Base-by-base conservation (phyloP, 2,113 vertebrate species). In the Chaetura pelagica region DNA sequence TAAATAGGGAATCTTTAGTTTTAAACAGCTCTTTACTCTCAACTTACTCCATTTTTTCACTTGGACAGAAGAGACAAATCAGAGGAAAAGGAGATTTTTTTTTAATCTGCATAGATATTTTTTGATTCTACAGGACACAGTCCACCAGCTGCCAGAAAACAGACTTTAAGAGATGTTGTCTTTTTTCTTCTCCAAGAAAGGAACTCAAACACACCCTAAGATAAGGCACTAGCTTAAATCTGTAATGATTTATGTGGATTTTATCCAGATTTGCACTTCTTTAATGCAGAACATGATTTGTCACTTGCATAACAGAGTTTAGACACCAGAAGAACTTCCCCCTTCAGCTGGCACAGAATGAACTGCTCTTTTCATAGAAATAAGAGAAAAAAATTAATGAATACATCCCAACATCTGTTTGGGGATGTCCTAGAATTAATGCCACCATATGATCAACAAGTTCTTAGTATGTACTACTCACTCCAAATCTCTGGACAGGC, bases 251-350 rank as follows among this genome's bases (percentile, higher is more conserved):
- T 90, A 11, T 81, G 86, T 59, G 66, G 48, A 55, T 92, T 93
- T 92, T 55, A 91, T 69, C 75, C 95, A 95, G 93, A 96, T 92
- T 96, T 96, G 81, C 90, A 96, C 85, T 90, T 86, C 42, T 54
- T 87, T 84, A 92, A 88, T n/a, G 57, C 63, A 93, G 55, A 88
- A 90, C 72, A 88, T 1, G 0, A 95, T 83, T 83, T 92, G 87
- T 30, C 72, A 85, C 88, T 95, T 96, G 92, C 93, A 8, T 94
- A 96, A 96, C 93, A 87, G 74, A 94, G 51, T 94, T 90, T 3
- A 90, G 42, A 85, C 42, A 87, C 23, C 52, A 94, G 42, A 63
- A 89, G 27, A 91, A 38, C 48, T 76, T 30, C 42, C 51, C 38
- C 35, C 17, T 10, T 16, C 83, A 23, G 7, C 6, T 68, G 44